Conservation (phyloP, 2,888 invertebrate species). For the Papilio protenor region DNA sequence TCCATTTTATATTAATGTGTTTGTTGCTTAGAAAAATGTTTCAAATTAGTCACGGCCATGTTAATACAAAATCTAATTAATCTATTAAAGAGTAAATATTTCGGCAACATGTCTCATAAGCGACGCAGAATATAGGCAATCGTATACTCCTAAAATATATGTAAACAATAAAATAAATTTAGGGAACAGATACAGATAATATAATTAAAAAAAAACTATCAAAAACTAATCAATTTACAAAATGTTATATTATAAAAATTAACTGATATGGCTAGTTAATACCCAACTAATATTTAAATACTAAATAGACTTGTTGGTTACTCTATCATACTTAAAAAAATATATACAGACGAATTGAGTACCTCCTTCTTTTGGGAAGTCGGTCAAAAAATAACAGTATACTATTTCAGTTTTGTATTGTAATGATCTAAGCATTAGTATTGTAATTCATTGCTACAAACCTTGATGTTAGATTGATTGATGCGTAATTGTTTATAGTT, state of each 20-base stretch:
- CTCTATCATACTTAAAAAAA: too few species aligned
- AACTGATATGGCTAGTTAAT: too few species aligned
- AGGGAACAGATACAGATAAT: background rate
- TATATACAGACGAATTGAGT: too few species aligned
- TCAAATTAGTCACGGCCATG: conserved; percentile 20
- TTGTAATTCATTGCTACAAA: conserved; percentile 28
- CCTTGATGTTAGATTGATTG: conserved; percentile 27
- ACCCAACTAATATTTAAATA: too few species aligned
- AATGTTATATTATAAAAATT: background rate
- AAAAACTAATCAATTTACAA: background rate
- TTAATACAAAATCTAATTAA: background rate
- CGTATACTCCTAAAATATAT: background rate
- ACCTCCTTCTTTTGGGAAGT: too few species aligned
- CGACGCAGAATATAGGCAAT: background rate
- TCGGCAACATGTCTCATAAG: background rate
- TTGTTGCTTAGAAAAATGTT: conserved; percentile 26
- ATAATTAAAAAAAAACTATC: background rate
- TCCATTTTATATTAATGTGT: conserved; percentile 23
- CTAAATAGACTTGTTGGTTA: too few species aligned
- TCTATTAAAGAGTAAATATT: background rate
- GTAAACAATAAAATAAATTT: background rate
- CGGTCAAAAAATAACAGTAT: background rate
- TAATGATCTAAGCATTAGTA: conserved; percentile 3
- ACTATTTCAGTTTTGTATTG: background rate
- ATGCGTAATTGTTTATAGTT: conserved; percentile 32